Conservation (phyloP, 2,797 vertebrate genomes). For the Mormyrus proboscirostris region DNA sequence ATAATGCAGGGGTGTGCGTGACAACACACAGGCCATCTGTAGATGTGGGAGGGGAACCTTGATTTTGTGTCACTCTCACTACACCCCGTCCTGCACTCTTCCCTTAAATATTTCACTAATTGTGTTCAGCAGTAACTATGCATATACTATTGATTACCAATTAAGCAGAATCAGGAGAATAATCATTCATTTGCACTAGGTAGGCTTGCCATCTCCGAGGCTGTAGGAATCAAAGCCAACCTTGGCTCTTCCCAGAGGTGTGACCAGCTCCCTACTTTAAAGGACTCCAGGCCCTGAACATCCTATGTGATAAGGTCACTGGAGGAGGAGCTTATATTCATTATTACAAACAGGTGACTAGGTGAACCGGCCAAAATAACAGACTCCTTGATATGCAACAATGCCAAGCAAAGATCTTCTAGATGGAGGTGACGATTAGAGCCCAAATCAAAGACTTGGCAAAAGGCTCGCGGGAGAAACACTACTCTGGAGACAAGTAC, state of each 20-base stretch:
- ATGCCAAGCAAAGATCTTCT: not conserved
- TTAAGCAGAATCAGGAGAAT: not conserved
- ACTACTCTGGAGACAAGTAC: not conserved
- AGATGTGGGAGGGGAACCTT: not conserved
- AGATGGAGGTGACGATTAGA: not conserved
- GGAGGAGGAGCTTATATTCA: not conserved
- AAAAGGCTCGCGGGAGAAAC: not conserved
- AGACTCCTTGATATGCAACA: not conserved
- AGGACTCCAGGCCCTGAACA: not conserved
- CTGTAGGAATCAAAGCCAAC: not conserved
- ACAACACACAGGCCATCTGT: not conserved
- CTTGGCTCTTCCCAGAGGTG: not conserved
- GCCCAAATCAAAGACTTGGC: not conserved
- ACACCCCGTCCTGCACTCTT: not conserved
- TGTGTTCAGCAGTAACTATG: not conserved
- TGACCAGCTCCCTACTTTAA: not conserved
- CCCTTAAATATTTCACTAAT: not conserved
- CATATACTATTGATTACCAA: not conserved
- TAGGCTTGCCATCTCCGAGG: not conserved
- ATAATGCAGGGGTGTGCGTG: not conserved
- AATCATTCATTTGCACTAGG: not conserved
- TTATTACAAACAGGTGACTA: not conserved
- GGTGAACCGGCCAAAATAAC: not conserved
- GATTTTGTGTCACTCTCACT: not conserved
- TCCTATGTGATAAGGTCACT: not conserved